These are phyloP conservation scores for Sebastolobus alascanus DNA, from an alignment of 2,797 vertebrate genomes.

Conservation along the genomic window DNA sequence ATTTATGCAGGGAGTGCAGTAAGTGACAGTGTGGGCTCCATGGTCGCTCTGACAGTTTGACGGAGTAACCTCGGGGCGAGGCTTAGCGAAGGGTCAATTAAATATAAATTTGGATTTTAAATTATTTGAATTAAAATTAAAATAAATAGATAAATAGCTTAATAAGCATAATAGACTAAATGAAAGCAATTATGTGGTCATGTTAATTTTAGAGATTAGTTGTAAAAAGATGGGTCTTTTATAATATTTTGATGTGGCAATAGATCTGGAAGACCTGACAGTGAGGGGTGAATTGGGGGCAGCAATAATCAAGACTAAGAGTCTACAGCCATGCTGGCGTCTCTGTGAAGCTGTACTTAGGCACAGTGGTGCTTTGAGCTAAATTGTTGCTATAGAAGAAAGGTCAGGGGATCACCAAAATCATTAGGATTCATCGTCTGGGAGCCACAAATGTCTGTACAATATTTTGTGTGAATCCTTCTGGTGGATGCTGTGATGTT, in stretches of 20 bases:
- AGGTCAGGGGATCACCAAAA: background rate
- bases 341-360: background rate
- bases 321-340: background rate
- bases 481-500: background rate
- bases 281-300: slow-evolving; percentile 9
- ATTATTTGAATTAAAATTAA: background rate
- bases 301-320: background rate
- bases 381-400: background rate
- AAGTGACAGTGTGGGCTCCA: too few relatives aligned
- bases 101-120: background rate
- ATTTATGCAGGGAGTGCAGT: too few relatives aligned
- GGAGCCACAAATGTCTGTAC: too few relatives aligned
- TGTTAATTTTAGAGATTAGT: background rate
- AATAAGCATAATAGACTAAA: background rate
- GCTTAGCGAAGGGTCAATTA: background rate
- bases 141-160: background rate
- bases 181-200: background rate
- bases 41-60: too few relatives aligned
- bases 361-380: background rate
- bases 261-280: background rate
- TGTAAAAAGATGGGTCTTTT: background rate
- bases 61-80: too few relatives aligned
- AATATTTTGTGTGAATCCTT: background rate
- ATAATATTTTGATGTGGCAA: background rate
- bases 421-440: too few relatives aligned